These are phyloP conservation scores for Toxonevra muliebris DNA, from an alignment of 2,888 invertebrate genomes.

Conservation along the genomic window DNA sequence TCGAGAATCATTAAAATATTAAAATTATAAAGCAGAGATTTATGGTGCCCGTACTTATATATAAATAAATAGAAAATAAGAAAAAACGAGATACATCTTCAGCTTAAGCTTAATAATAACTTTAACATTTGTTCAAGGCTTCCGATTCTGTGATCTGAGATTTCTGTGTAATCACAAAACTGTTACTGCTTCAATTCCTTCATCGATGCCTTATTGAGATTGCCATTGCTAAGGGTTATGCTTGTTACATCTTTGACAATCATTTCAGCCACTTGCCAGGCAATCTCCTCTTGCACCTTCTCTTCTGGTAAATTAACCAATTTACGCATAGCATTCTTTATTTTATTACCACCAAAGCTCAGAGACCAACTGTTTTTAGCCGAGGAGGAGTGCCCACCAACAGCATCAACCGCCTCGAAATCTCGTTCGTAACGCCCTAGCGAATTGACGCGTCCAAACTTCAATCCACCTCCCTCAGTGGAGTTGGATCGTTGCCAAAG, in stretches of 20 bases:
- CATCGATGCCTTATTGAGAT: not conserved
- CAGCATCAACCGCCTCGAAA: constrained; percentile 70
- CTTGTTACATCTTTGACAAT: constrained; percentile 94
- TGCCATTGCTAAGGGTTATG: constrained; percentile 69
- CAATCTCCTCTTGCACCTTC: constrained; percentile 93
- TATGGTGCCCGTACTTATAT: too few relatives aligned
- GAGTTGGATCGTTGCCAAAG: constrained; percentile 77
- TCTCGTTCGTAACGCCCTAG: constrained; percentile 92
- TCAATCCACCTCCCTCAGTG: constrained; percentile 69
- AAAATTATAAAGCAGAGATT: too few relatives aligned
- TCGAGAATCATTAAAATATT: too few relatives aligned
- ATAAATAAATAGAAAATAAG: too few relatives aligned
- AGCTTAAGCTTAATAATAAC: too few relatives aligned
- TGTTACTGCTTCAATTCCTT: too few relatives aligned
- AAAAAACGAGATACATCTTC: too few relatives aligned
- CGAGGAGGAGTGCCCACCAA: constrained; percentile 65
- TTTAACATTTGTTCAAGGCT: too few relatives aligned
- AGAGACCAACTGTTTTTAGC: constrained; percentile 58
- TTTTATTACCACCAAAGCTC: constrained; percentile 57
- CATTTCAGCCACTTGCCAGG: constrained; percentile 97
- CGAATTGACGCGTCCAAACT: constrained; percentile 86
- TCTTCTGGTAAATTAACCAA: constrained; percentile 86
- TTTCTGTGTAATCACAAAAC: too few relatives aligned
- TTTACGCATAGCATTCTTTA: constrained; percentile 74
- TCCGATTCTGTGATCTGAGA: too few relatives aligned